Conservation (phyloP, 2,797 vertebrate species). For the Aldrovandia affinis region DNA sequence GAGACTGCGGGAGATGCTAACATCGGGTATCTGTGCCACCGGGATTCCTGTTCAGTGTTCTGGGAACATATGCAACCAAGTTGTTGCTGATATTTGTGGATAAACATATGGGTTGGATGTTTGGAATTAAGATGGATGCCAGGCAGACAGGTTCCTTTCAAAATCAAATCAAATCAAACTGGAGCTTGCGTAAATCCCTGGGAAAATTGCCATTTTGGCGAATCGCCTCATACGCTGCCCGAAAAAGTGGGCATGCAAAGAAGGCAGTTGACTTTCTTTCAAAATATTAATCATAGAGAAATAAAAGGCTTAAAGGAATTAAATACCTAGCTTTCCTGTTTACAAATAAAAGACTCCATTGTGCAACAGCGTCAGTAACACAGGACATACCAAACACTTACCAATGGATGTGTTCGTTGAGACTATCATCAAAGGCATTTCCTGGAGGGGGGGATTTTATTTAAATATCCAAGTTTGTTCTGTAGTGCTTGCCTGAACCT, state of each 20-base stretch:
- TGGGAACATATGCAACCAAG: background rate
- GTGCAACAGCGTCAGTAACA: conserved; percentile 37
- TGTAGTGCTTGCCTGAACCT: too few relatives aligned
- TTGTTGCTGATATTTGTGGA: background rate
- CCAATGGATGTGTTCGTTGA: conserved; percentile 33
- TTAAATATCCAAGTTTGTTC: conserved; percentile 32
- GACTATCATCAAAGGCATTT: conserved; percentile 48
- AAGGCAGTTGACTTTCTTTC: background rate
- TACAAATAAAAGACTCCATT: conserved; percentile 31
- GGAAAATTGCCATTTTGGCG: background rate
- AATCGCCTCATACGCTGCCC: background rate
- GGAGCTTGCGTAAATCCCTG: too few relatives aligned
- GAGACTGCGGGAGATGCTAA: background rate
- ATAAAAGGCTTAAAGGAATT: background rate
- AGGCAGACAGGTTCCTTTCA: background rate
- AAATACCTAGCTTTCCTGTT: background rate
- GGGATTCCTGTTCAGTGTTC: background rate
- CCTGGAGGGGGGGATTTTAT: conserved; percentile 30
- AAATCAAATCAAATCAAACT: background rate
- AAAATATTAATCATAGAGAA: background rate
- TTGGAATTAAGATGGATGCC: background rate
- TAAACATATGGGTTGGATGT: background rate
- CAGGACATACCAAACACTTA: conserved; percentile 30
- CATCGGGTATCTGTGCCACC: background rate
- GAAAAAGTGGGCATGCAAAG: background rate